phyloP scores from a whole-genome alignment of 2,888 invertebrate species.

The Athetis lepigone region DNA sequence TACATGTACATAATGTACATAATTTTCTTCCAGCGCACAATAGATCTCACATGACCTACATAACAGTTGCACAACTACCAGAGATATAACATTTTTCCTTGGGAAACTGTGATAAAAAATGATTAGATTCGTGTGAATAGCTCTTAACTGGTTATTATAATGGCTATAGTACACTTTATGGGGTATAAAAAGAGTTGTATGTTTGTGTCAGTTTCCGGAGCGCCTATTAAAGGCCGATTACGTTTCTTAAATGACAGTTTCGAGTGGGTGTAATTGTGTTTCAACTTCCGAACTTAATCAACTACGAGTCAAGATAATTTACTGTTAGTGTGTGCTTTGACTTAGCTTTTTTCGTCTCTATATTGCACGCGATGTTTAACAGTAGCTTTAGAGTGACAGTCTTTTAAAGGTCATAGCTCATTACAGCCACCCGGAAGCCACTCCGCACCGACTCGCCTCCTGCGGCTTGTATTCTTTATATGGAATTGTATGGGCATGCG shows the following conservation, averaged over 20 bases:
- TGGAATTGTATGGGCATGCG: no score
- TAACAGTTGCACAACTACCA: constrained; percentile 52
- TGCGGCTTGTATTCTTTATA: no score
- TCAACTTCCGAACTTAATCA: not conserved
- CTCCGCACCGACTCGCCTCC: no score
- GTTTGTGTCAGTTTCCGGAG: constrained; percentile 32
- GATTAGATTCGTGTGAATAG: constrained; percentile 62
- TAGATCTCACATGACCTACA: constrained; percentile 50
- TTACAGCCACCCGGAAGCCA: no score
- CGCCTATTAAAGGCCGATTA: constrained; percentile 17
- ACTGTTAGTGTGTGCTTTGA: no score
- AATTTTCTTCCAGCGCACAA: constrained; percentile 42
- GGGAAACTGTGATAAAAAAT: constrained; percentile 64
- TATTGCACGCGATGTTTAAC: no score
- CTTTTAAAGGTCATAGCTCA: no score
- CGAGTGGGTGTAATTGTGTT: not conserved
- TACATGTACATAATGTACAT: no score
- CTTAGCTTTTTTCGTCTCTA: no score
- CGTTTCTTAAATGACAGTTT: not conserved
- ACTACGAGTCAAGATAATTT: not conserved
- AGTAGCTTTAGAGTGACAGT: no score
- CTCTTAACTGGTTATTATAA: constrained; percentile 47
- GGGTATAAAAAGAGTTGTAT: constrained; percentile 30
- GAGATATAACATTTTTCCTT: constrained; percentile 52
- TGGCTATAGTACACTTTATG: constrained; percentile 27